Base-by-base conservation (phyloP, 2,113 vertebrate species). In the Taurulus bubalis region DNA sequence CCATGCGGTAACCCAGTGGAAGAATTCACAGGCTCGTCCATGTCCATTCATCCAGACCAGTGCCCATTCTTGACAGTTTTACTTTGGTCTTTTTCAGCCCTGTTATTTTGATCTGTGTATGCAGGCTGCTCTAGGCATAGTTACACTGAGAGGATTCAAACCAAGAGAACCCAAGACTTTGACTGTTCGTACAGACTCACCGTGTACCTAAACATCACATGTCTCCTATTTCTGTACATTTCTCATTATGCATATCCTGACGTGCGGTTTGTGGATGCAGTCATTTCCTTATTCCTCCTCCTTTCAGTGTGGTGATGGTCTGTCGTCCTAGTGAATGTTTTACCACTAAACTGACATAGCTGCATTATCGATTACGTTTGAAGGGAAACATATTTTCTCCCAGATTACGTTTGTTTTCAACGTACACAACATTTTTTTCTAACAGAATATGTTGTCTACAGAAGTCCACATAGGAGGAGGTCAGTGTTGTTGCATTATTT, bases 71-170 rank as follows among this genome's bases (percentile, higher is more conserved):
- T 75, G 70, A 85, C 80, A 85, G 75, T 78, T 91, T 86, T 65
- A 80, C 89, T 92, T 87, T 90, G 83, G 75, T 91, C 89, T 90
- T 88, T 82, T 84, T 77, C 72, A 87, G 67, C 79, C 63, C 36
- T 71, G 82, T 87, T 86, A 84, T 93, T 89, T 79, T 89, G 74
- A 87, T 91, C 84, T 79, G 66, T 49, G 79, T 75, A 55, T 51
- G 60, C 69, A 38, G 24, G 58, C 56, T 75, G 75, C 78, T 85
- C 24, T 47, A 82, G 45, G 66, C 70, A 73, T 30, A 76, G 76
- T 56, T 34, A 51, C 58, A 53, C 47, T 26, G 40, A 85, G 45
- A 73, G 80, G 68, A 84, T 78, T 26, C 70, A 80, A 69, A 60
- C 28, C 47, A 74, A 64, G 26, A 73, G 68, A 89, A 64, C 47